phyloP scores from a whole-genome alignment of 2,113 vertebrate species.

The Chaenogobius annularis region DNA sequence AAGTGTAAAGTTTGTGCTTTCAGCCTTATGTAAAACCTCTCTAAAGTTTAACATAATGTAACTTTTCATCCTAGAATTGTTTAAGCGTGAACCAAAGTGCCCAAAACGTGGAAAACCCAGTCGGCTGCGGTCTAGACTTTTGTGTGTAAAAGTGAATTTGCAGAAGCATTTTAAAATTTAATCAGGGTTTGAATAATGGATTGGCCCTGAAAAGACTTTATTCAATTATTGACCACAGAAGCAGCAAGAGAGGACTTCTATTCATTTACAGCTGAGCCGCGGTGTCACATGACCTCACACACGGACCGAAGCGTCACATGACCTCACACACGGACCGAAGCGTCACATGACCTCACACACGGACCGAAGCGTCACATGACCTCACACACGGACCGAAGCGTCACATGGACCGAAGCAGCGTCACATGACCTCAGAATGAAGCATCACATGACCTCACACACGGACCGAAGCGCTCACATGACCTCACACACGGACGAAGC shows the following conservation, averaged over 20 bases:
- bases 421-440: too few relatives aligned
- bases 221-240: constrained; percentile 1
- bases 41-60: too few relatives aligned
- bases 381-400: too few relatives aligned
- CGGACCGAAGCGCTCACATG: too few relatives aligned
- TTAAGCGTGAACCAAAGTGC: background rate
- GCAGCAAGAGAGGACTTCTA: background rate
- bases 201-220: background rate
- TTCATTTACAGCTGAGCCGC: too few relatives aligned
- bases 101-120: background rate
- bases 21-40: background rate
- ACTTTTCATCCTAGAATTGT: too few relatives aligned
- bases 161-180: background rate
- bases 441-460: background rate
- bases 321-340: too few relatives aligned
- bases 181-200: background rate
- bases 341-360: too few relatives aligned
- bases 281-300: background rate
- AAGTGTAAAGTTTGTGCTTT: too few relatives aligned
- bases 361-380: background rate
- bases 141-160: background rate
- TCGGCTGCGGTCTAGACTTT: background rate
- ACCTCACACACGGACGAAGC: too few relatives aligned
- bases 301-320: background rate
- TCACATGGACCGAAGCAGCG: background rate